A percentile compares a stretch with the other conserved stretches of the same genome.
Conservation (phyloP, 2,113 vertebrate species). For the Clarias gariepinus region DNA sequence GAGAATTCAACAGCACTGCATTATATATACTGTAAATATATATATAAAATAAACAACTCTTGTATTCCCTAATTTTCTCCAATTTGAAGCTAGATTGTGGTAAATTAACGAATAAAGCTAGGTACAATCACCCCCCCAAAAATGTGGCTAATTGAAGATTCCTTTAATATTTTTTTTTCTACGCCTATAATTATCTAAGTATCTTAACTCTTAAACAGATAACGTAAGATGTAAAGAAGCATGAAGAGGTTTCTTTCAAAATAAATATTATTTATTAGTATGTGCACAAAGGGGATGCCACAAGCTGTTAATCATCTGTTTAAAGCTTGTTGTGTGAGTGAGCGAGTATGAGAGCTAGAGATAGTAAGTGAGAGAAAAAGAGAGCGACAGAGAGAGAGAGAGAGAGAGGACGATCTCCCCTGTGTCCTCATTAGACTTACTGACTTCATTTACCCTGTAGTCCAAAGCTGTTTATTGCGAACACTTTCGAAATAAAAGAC, state of each 20-base stretch:
- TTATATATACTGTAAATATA: no score
- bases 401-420: not conserved
- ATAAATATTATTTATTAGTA: not conserved
- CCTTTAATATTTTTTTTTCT: not conserved
- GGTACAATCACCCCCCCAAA: not conserved
- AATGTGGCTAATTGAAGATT: not conserved
- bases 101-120: not conserved
- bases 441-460: constrained; percentile 17
- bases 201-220: not conserved
- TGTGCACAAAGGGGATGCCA: not conserved
- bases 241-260: not conserved
- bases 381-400: not conserved
- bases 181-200: not conserved
- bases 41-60: not conserved
- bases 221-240: not conserved
- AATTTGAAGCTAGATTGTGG: not conserved
- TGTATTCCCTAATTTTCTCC: not conserved
- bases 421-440: constrained; percentile 37
- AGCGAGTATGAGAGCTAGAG: not conserved
- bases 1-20: not conserved
- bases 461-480: not conserved
- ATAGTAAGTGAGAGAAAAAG: not conserved
- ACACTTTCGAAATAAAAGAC: not conserved
- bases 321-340: not conserved
- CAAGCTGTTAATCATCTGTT: not conserved